Evolutionary conservation across 1,140 invertebrate genomes (phyloP).

Genomic region (Drosophila truncata): DNA sequence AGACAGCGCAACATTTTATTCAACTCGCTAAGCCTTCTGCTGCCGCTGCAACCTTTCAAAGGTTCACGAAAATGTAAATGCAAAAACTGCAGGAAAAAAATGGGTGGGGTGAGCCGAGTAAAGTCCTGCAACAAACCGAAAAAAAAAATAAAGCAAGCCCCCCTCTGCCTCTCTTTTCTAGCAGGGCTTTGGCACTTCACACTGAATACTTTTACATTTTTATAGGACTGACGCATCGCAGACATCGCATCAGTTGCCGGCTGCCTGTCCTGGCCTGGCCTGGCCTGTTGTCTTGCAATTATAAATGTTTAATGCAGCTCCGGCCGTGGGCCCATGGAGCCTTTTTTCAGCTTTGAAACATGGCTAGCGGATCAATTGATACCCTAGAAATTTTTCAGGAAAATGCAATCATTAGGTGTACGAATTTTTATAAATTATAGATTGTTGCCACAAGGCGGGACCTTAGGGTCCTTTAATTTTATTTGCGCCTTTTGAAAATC

Average conservation of each 20-base stretch:
- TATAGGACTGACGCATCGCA: constrained; percentile 56
- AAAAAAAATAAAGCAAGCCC: constrained; percentile 29
- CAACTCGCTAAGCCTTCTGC: constrained; percentile 51
- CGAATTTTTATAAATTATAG: too few species aligned
- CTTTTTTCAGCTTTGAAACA: constrained; percentile 18
- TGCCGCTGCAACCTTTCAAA: constrained; percentile 38
- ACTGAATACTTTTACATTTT: constrained; percentile 73
- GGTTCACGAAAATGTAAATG: constrained; percentile 58
- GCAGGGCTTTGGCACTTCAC: constrained; percentile 60
- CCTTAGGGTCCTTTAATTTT: too few species aligned
- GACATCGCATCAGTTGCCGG: constrained; percentile 30
- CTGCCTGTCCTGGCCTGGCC: constrained; percentile 29
- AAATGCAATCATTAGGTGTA: too few species aligned
- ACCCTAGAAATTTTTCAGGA: neutral
- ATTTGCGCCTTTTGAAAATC: neutral
- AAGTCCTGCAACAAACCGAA: constrained; percentile 29
- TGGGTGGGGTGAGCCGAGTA: neutral
- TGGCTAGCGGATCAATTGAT: constrained; percentile 15
- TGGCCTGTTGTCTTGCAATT: constrained; percentile 68
- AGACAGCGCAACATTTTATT: constrained; percentile 76
- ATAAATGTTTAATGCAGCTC: constrained; percentile 76
- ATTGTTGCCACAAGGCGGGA: too few species aligned
- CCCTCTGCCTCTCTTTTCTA: constrained; percentile 15
- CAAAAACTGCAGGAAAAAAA: constrained; percentile 29
- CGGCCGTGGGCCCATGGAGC: constrained; percentile 7